Evolutionary conservation across 1,140 invertebrate genomes (phyloP), one percentile per base, ranked within the genome.

Genomic region (Micrasema minimum): DNA sequence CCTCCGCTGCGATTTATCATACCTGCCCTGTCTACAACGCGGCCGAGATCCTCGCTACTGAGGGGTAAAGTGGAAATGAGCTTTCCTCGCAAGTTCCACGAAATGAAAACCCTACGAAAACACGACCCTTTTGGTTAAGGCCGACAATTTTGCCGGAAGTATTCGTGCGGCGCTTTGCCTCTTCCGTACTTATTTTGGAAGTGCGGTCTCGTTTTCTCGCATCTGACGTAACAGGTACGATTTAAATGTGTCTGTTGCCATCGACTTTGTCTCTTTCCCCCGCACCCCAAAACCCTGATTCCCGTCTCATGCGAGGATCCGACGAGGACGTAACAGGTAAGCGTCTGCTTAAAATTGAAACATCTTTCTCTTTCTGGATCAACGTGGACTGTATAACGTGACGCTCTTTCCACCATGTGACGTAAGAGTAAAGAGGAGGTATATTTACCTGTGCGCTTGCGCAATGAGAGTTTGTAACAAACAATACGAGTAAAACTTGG

Each of bases 141-240:
- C 31, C 16, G 16, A 9, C 37, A 2, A 26, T 18, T 46, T 65
- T 59, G 14, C 50, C 45, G 51, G 38, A 45, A 50, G 31, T 18
- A 53, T 12, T 48, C 35, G 26, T 31, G 12, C 48, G 31, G 46
- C 7, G 31, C 62, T 26, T 16, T 9, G 11, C 62, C n/a, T 41
- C 12, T 31, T 65, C 31, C 5, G 12, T 16, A 2, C 45, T 38
- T 18, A 37, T 48, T 51, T 65, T 41, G n/a, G 43, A 65, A 35
- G 11, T 46, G 50, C 45, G 45, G 37, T 45, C 35, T 53, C 50
- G 23, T 14, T 48, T 38, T 11, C 53, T 67, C 53, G 7, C 43
- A 67, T 66, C 71, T 72, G 71, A 72, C 71, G 71, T 72, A 72
- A 72, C 72, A 74, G 72, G 72, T 74, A 71, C 55, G 51, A 38